Evolutionary conservation across 1,140 invertebrate species (phyloP).

Genomic region (Saccostrea echinata): DNA sequence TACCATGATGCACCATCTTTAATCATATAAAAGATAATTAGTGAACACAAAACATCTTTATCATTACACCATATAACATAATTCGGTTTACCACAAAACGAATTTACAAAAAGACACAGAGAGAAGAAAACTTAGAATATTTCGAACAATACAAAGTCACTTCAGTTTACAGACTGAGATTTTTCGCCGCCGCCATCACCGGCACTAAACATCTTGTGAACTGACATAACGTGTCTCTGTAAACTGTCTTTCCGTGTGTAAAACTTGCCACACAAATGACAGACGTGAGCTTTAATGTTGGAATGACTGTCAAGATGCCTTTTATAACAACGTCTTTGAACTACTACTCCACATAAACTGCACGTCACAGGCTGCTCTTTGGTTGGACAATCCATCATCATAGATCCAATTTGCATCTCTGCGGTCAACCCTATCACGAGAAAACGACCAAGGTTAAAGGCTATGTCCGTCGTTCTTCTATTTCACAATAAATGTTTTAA

Average conservation of each 20-base stretch:
- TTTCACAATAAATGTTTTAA: not conserved
- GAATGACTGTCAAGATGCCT: conserved; percentile 10
- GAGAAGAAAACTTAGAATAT: no score
- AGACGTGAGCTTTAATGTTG: not conserved
- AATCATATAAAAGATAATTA: no score
- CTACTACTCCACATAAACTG: not conserved
- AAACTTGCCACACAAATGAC: not conserved
- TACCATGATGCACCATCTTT: no score
- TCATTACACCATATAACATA: no score
- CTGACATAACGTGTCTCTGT: conserved; percentile 22
- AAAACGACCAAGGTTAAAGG: conserved; percentile 20
- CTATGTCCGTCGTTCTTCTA: not conserved
- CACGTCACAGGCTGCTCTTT: conserved; percentile 7
- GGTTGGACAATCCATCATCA: not conserved
- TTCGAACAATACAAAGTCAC: not conserved
- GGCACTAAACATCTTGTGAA: not conserved
- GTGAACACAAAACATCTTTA: no score
- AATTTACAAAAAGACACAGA: no score
- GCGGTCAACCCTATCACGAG: conserved; percentile 9
- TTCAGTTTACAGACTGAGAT: not conserved
- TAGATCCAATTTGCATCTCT: conserved; percentile 10
- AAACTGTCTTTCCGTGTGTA: conserved; percentile 19
- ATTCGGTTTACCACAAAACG: no score
- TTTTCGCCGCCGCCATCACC: not conserved
- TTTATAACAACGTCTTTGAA: conserved; percentile 21